These are phyloP conservation scores for Arctia plantaginis DNA, from an alignment of 2,888 invertebrate genomes.

Conservation along the genomic window DNA sequence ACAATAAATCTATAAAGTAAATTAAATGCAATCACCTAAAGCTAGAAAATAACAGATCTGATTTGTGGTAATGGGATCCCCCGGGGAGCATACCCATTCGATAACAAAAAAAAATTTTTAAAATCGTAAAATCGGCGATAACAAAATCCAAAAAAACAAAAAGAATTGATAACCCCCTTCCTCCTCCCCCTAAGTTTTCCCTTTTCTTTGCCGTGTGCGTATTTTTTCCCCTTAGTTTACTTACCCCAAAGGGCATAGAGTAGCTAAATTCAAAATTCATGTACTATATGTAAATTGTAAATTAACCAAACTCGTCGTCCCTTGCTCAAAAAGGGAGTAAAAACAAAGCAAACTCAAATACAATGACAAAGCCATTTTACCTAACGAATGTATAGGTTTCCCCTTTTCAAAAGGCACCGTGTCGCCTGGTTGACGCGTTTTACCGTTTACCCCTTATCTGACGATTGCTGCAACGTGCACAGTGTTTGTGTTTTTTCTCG, in stretches of 20 bases:
- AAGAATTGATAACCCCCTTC: no score
- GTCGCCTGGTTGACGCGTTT: neutral
- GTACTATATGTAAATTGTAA: neutral
- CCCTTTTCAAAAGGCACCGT: neutral
- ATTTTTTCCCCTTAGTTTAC: neutral
- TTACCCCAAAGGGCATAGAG: neutral
- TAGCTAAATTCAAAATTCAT: neutral
- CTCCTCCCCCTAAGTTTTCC: no score
- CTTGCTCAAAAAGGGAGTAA: neutral
- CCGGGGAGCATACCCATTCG: no score
- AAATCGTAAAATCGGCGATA: no score
- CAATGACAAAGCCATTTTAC: neutral
- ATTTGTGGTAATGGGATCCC: no score
- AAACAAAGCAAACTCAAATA: neutral
- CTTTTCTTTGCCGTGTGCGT: no score
- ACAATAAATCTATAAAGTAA: no score
- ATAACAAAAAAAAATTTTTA: no score
- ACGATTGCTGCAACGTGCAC: neutral
- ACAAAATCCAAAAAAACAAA: no score
- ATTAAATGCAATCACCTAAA: no score
- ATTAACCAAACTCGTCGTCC: neutral
- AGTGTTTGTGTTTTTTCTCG: neutral
- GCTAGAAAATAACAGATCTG: no score
- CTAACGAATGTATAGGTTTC: slow-evolving; percentile 3
- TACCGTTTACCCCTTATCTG: neutral